phyloP scores from a whole-genome alignment of 2,797 vertebrate species.

The Octomys mimax region DNA sequence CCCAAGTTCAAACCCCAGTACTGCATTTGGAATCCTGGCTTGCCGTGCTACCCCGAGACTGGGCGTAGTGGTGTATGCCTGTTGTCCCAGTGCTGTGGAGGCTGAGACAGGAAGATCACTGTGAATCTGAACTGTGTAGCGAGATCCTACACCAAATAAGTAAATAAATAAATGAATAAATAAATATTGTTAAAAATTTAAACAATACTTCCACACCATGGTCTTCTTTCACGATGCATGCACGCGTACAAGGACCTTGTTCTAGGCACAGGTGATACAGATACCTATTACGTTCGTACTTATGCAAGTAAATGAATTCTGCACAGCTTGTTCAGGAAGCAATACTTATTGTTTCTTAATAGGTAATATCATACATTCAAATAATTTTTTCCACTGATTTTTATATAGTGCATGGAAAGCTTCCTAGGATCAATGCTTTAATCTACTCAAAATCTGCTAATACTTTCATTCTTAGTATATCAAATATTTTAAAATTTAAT shows the following conservation, averaged over 20 bases:
- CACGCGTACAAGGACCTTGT: rapidly evolving
- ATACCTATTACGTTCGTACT: neutral
- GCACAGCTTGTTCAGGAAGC: neutral
- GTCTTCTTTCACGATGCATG: neutral
- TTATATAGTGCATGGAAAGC: neutral
- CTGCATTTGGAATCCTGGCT: too few species aligned
- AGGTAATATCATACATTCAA: neutral
- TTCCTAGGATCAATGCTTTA: neutral
- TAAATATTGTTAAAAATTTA: too few species aligned
- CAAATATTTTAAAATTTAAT: neutral
- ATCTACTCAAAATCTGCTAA: neutral
- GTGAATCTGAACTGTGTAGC: too few species aligned
- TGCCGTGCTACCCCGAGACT: too few species aligned
- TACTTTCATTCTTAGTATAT: neutral
- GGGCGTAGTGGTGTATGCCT: too few species aligned
- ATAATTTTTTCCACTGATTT: slow-evolving; percentile 35
- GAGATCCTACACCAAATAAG: too few species aligned
- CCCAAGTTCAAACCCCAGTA: too few species aligned
- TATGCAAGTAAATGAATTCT: neutral
- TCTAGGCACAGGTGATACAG: neutral
- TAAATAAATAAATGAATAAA: too few species aligned
- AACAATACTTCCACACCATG: neutral
- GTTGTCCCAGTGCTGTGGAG: too few species aligned
- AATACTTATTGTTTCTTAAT: neutral
- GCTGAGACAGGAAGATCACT: too few species aligned